phyloP scores from a whole-genome alignment of 92 coral and sea anemone genomes.

The Phenganax stokvisi region DNA sequence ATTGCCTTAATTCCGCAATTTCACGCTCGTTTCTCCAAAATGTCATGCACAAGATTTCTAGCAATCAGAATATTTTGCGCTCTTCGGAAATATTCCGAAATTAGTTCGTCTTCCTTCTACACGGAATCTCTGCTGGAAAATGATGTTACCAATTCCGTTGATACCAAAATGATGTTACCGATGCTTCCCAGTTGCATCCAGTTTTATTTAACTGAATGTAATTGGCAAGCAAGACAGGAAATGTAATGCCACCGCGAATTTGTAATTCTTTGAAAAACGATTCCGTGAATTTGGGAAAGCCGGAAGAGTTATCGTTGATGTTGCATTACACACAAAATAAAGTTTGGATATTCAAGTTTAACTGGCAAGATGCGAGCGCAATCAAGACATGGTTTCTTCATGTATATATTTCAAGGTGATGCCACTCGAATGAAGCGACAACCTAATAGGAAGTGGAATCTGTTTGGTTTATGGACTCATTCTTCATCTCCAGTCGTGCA shows the following conservation, averaged over 20 bases:
- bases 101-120: neutral
- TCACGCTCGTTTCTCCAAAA: neutral
- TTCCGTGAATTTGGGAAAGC: neutral
- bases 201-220: neutral
- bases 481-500: slow-evolving; percentile 32
- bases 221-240: no score
- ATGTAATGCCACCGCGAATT: neutral
- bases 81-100: neutral
- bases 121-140: neutral
- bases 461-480: slow-evolving; percentile 33
- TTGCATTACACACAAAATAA: neutral
- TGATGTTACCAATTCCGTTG: neutral
- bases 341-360: neutral
- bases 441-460: neutral
- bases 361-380: neutral
- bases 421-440: slow-evolving; percentile 11
- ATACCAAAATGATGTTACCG: neutral
- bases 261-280: slow-evolving; percentile 6
- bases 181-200: neutral
- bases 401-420: slow-evolving; percentile 26
- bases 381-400: neutral
- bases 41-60: neutral
- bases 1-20: neutral
- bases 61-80: neutral
- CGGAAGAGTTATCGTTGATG: neutral